A percentile compares a stretch with the other conserved stretches of the same genome.
Conservation (phyloP, 2,797 vertebrate species). For the Poecilia velifera region DNA sequence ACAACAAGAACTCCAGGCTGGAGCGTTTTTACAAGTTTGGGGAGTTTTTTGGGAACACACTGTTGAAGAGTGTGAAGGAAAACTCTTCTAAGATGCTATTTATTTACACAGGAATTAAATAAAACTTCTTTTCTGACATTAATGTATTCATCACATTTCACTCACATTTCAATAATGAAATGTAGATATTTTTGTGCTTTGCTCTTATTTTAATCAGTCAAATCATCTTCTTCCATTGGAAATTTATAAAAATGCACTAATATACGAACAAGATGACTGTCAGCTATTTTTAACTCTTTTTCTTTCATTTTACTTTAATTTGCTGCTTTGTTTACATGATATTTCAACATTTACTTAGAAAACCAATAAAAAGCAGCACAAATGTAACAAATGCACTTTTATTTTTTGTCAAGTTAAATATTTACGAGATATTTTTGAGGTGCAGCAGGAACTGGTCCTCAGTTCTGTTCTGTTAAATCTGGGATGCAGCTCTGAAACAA, state of each 20-base stretch:
- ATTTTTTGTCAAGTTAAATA: not conserved
- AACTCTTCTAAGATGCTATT: too few relatives aligned
- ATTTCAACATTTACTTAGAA: not conserved
- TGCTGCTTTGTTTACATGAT: not conserved
- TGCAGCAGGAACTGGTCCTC: not conserved
- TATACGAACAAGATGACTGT: not conserved
- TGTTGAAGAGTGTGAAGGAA: not conserved
- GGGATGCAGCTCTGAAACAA: too few relatives aligned
- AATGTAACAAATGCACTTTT: not conserved
- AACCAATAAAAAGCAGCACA: not conserved
- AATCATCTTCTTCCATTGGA: too few relatives aligned
- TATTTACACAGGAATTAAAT: not conserved
- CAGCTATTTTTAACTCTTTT: not conserved
- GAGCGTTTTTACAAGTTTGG: not conserved
- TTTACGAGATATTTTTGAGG: not conserved
- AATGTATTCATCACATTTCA: not conserved
- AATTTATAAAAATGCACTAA: not conserved
- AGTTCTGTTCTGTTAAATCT: too few relatives aligned
- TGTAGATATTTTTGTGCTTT: not conserved
- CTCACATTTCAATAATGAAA: not conserved
- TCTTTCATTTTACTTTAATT: not conserved
- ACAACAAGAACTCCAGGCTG: conserved; percentile 10
- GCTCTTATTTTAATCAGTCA: not conserved
- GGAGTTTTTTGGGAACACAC: not conserved
- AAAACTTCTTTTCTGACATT: not conserved